Evolutionary conservation across 2,888 invertebrate genomes (phyloP).

Genomic region (Plagodis pulveraria): DNA sequence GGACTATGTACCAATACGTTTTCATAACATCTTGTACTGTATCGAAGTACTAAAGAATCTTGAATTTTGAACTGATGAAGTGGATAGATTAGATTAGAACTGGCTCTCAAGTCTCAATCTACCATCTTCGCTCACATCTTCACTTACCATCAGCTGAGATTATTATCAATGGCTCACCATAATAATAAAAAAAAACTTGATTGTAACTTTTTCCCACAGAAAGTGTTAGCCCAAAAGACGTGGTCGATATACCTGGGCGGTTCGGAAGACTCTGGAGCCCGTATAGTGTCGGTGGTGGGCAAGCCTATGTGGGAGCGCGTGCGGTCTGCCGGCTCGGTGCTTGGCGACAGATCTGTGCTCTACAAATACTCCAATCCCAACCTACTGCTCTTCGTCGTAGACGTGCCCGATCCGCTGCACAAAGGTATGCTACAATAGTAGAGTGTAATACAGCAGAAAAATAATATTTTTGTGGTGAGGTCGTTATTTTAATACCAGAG

Average conservation of each 20-base stretch:
- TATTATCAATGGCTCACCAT: not conserved
- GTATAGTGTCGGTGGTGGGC: constrained; percentile 86
- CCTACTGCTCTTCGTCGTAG: constrained; percentile 93
- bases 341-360: constrained; percentile 96
- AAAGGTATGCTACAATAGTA: constrained; percentile 83
- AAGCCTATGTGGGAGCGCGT: constrained; percentile 79
- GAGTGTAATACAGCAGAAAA: too few relatives aligned
- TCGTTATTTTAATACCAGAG: too few relatives aligned
- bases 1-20: too few relatives aligned
- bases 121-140: too few relatives aligned
- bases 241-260: constrained; percentile 91
- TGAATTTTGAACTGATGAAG: not conserved
- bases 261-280: constrained; percentile 79
- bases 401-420: constrained; percentile 89
- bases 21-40: too few relatives aligned
- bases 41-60: too few relatives aligned
- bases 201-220: constrained; percentile 57
- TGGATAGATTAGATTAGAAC: not conserved
- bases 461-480: too few relatives aligned
- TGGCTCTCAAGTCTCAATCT: not conserved
- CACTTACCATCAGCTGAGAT: too few relatives aligned
- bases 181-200: not conserved
- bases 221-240: constrained; percentile 85
- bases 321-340: constrained; percentile 71
- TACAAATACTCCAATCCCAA: constrained; percentile 99